Evolutionary conservation across 92 coral and sea anemone species (phyloP).

Genomic region (Zoanthus sociatus): DNA sequence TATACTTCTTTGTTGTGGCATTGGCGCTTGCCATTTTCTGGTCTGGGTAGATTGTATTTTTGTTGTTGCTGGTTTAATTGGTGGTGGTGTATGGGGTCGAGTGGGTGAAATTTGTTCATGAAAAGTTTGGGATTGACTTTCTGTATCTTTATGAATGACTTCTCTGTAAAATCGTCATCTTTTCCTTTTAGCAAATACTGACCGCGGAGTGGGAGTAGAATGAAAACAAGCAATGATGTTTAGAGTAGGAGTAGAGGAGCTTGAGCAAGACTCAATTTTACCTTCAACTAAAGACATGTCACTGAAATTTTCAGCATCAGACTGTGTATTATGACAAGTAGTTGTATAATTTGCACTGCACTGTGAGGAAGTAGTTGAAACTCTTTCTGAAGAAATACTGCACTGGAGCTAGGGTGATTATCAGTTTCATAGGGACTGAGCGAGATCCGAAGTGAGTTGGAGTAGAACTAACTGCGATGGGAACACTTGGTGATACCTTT

Average conservation of each 20-base stretch:
- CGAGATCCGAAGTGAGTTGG: not conserved
- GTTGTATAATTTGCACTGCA: not conserved
- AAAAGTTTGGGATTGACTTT: not conserved
- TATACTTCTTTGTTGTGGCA: not conserved
- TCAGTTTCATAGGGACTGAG: not conserved
- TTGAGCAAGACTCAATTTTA: not conserved
- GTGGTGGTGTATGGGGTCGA: not conserved
- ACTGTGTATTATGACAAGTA: slow-evolving; percentile 6
- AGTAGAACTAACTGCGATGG: too few species aligned
- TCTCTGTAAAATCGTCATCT: not conserved
- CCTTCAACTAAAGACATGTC: slow-evolving; percentile 23
- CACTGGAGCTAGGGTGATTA: not conserved
- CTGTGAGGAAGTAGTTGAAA: slow-evolving; percentile 17
- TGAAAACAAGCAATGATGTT: not conserved
- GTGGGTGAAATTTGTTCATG: not conserved
- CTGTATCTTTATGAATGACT: not conserved
- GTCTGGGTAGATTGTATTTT: too few species aligned
- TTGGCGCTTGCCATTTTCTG: not conserved
- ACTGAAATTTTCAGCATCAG: slow-evolving; percentile 2
- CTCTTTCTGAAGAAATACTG: not conserved
- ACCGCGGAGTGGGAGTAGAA: too few species aligned
- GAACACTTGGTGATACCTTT: too few species aligned
- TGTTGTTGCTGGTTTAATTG: not conserved
- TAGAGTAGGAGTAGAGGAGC: not conserved
- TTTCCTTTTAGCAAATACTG: not conserved